Base-by-base conservation (phyloP, 2,888 invertebrate species). In the Drosophila vallismaia region DNA sequence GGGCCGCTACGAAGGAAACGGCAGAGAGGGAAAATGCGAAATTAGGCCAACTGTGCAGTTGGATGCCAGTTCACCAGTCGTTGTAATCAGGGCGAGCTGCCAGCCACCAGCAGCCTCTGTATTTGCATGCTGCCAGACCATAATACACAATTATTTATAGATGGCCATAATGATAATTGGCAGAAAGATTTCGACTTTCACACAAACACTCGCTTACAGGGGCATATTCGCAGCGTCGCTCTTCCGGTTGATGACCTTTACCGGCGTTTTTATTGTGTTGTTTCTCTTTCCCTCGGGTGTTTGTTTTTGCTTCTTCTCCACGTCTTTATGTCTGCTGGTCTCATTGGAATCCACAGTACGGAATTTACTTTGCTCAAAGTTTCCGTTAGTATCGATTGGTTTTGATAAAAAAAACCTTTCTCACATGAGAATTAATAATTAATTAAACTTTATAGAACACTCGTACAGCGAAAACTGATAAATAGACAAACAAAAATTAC, bases 221-320 rank as follows among this genome's bases (percentile, higher is more conserved):
- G 67, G 52, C 56, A 76, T 54, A 75, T 86, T 73, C 70, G 58
- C 51, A 69, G 70, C 71, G 54, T 50, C 68, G 80, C 79, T 90
- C 84, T 90, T 89, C 85, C 89, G 89, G 89, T 90, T 90, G 90
- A 89, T 89, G 90, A 89, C 89, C 89, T 90, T 84, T 89, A 88
- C 89, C 88, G 90, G 88, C 88, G 79, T 87, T 88, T 80, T 76
- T 84, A 64, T 86, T 80, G 71, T 77, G 60, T 66, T 78, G 67
- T 73, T 71, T 45, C 24, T 44, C 19, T 19, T 71, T 48, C 55
- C 69, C 64, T 58, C 54, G 28, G 57, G 50, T 64, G 52, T 56
- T 59, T 50, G 70, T 36, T 36, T 51, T 68, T 52, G 64, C 33
- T 36, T 31, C 33, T 50, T 60, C 62, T 48, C 42, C 28, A 14